phyloP scores from a whole-genome alignment of 2,797 vertebrate species.

The Capromys pilorides region DNA sequence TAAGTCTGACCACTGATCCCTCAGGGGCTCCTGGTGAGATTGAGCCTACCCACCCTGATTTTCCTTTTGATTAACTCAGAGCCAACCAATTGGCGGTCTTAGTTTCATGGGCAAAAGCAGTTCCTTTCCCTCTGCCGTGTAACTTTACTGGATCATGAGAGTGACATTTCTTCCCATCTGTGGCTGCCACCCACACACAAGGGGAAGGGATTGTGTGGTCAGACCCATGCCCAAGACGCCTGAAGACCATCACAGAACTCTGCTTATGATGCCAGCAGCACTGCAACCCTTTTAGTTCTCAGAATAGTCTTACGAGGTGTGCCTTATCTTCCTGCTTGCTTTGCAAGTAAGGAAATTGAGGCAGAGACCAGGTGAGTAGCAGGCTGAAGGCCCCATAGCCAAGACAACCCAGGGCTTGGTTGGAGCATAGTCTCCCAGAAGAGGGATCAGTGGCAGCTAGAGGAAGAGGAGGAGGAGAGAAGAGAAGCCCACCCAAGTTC shows the following conservation, averaged over 20 bases:
- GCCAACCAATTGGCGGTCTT: not conserved
- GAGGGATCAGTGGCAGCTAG: not conserved
- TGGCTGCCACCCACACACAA: not conserved
- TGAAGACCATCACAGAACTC: not conserved
- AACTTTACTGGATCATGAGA: not conserved
- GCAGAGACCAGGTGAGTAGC: not conserved
- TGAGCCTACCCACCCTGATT: not conserved
- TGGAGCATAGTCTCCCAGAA: not conserved
- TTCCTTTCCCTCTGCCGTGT: not conserved
- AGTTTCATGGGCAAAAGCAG: not conserved
- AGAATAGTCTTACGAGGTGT: not conserved
- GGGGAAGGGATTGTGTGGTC: no score
- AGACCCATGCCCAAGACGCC: no score
- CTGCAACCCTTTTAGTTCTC: not conserved
- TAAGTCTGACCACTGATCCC: not conserved
- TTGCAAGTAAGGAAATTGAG: not conserved
- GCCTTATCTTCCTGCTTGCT: not conserved
- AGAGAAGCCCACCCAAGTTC: constrained; percentile 58
- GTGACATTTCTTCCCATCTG: not conserved
- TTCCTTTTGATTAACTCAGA: not conserved
- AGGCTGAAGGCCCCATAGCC: not conserved
- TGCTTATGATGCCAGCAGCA: not conserved
- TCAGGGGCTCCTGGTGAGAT: not conserved
- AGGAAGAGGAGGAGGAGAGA: not conserved
- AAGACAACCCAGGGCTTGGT: not conserved